Conservation (phyloP, 2,797 vertebrate genomes). For the Melanogrammus aeglefinus region DNA sequence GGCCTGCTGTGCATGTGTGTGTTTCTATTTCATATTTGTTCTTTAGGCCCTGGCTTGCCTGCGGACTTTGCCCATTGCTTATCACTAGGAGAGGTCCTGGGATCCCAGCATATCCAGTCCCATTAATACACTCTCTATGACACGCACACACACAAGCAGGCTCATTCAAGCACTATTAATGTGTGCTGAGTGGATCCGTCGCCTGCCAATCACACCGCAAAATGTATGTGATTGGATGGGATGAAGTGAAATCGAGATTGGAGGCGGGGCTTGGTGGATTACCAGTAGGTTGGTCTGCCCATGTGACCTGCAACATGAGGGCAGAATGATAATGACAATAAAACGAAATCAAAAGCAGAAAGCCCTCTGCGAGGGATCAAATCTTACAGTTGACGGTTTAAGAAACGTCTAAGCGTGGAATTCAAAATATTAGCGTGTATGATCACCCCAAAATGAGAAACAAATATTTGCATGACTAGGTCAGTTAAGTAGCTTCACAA, state of each 20-base stretch:
- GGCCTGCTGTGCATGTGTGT: constrained; percentile 32
- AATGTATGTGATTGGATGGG: not conserved
- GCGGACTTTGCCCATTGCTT: constrained; percentile 77
- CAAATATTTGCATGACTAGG: constrained; percentile 21
- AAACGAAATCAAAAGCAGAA: not conserved
- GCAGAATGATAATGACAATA: not conserved
- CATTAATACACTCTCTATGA: constrained; percentile 64
- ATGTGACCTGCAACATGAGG: not conserved
- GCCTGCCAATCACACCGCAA: constrained; percentile 3
- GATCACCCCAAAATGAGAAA: constrained; percentile 26
- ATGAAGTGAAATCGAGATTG: not conserved
- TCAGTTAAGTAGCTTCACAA: constrained; percentile 41
- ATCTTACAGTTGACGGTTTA: constrained; percentile 4
- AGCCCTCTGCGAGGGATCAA: not conserved
- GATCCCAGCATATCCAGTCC: constrained; percentile 64
- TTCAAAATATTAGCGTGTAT: constrained; percentile 41
- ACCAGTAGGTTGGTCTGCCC: not conserved
- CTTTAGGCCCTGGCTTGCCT: constrained; percentile 51
- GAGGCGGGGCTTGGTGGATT: not conserved
- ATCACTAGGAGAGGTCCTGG: constrained; percentile 75
- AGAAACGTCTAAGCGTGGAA: constrained; percentile 35
- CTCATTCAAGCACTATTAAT: constrained; percentile 14
- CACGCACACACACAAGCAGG: constrained; percentile 17
- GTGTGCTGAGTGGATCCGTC: constrained; percentile 2
- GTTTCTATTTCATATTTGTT: constrained; percentile 55